A percentile compares a stretch with the other conserved stretches of the same genome.
phyloP scores from a whole-genome alignment of 1,140 invertebrate genomes.

The Cheumatopsyche charites region DNA sequence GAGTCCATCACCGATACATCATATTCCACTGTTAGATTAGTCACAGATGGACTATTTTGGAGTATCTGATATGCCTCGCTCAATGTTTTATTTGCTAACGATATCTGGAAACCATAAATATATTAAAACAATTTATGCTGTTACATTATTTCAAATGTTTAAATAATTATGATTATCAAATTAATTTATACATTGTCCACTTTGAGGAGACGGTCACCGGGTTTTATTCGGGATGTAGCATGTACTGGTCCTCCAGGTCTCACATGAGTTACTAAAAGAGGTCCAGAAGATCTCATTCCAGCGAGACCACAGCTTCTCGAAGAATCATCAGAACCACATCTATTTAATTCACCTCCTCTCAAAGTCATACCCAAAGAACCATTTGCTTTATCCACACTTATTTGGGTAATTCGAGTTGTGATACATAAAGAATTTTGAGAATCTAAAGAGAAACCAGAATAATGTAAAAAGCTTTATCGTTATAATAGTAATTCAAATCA shows the following conservation, averaged over 20 bases:
- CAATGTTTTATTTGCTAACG: slow-evolving; percentile 70
- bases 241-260: slow-evolving; percentile 88
- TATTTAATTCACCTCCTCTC: slow-evolving; percentile 73
- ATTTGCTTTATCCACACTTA: slow-evolving; percentile 78
- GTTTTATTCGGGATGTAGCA: slow-evolving; percentile 75
- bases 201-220: slow-evolving; percentile 87
- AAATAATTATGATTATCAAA: slow-evolving; percentile 5
- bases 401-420: slow-evolving; percentile 75
- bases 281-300: slow-evolving; percentile 62
- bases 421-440: slow-evolving; percentile 71
- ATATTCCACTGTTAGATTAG: slow-evolving; percentile 84
- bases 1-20: slow-evolving; percentile 91
- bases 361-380: slow-evolving; percentile 89
- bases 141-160: neutral
- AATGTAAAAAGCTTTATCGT: neutral
- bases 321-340: slow-evolving; percentile 55
- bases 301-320: slow-evolving; percentile 58
- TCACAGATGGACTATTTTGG: slow-evolving; percentile 67
- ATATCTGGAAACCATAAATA: slow-evolving; percentile 57
- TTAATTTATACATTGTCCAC: slow-evolving; percentile 71
- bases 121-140: too few species aligned
- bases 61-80: slow-evolving; percentile 76
- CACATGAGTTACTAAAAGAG: slow-evolving; percentile 87
- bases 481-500: neutral
- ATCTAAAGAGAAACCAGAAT: slow-evolving; percentile 53